Evolutionary conservation across 2,113 vertebrate species (phyloP).

Genomic region (Sander lucioperca): DNA sequence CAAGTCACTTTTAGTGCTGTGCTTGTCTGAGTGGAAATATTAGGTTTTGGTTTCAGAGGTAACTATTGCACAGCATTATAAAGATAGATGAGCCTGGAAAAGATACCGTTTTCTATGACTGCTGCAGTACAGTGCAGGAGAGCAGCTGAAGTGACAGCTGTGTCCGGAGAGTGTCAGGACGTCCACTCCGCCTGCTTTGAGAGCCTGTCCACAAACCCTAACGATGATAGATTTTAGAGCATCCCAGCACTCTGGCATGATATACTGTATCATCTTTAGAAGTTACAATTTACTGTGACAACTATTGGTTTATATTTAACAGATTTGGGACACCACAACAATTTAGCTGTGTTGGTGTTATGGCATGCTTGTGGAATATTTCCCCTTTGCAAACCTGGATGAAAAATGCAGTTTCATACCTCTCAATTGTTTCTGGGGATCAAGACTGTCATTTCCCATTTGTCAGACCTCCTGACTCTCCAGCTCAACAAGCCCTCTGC

Average conservation of each 20-base stretch:
- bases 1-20: not conserved
- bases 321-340: not conserved
- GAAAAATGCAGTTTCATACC: not conserved
- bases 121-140: constrained; percentile 4
- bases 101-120: not conserved
- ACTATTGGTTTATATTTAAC: not conserved
- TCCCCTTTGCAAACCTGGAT: not conserved
- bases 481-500: not conserved
- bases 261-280: not conserved
- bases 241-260: not conserved
- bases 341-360: not conserved
- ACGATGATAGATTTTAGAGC: not conserved
- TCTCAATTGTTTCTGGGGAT: not conserved
- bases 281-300: not conserved
- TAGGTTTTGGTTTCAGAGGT: not conserved
- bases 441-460: constrained; percentile 1
- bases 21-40: not conserved
- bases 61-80: not conserved
- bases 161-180: constrained; percentile 9
- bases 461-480: constrained; percentile 6
- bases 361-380: not conserved
- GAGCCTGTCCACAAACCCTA: not conserved
- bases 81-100: not conserved
- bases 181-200: not conserved
- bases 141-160: constrained; percentile 39